These are phyloP conservation scores for Leptonema lineaticorne DNA, from an alignment of 1,140 invertebrate genomes.

Conservation along the genomic window DNA sequence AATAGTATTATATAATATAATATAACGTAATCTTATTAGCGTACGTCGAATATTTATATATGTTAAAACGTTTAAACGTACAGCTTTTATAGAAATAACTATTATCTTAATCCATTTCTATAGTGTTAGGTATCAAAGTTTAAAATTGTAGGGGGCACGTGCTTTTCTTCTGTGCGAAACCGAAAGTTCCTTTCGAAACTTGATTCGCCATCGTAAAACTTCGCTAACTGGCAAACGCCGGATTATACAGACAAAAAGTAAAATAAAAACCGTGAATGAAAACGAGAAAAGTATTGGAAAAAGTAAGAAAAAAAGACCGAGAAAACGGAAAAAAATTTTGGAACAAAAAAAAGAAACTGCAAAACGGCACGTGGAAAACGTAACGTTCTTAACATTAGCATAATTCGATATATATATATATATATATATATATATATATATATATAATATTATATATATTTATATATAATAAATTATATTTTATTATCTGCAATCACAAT, in stretches of 20 bases:
- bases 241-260: conserved; percentile 1
- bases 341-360: background rate
- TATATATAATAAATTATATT: too few relatives aligned
- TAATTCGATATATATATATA: background rate
- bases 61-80: background rate
- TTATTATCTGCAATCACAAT: too few relatives aligned
- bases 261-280: background rate
- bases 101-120: background rate
- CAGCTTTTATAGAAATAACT: background rate
- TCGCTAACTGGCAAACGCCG: conserved; percentile 14
- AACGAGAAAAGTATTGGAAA: background rate
- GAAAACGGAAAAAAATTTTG: too few relatives aligned
- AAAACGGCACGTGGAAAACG: background rate
- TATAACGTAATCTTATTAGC: too few relatives aligned
- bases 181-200: conserved; percentile 21
- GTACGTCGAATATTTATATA: background rate
- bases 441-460: too few relatives aligned
- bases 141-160: conserved; percentile 3
- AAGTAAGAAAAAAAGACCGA: background rate
- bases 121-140: background rate
- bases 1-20: too few relatives aligned
- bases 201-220: conserved; percentile 5
- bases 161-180: conserved; percentile 12
- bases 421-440: too few relatives aligned
- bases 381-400: background rate